Percentiles rank a stretch among this genome's conserved stretches.
These are phyloP conservation scores for Sarcophaga subvicina DNA, from an alignment of 2,888 invertebrate genomes.

Conservation along the genomic window DNA sequence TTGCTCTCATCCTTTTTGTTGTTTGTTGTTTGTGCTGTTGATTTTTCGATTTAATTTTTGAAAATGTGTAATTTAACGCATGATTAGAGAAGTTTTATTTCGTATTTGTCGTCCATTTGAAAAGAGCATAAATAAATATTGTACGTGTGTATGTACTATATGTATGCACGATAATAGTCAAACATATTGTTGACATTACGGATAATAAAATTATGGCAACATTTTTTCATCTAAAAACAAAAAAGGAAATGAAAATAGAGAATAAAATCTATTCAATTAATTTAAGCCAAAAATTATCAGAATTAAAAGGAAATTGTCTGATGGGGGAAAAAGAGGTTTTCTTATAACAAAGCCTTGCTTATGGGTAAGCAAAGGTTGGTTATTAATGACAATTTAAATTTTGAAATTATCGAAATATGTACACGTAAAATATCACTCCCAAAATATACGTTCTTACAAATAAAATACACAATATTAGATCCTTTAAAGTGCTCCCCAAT, in stretches of 20 bases:
- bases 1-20: constrained; percentile 17
- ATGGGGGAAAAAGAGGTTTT: too few species aligned
- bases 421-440: too few species aligned
- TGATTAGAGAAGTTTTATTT: constrained; percentile 61
- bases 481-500: background rate
- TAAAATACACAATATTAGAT: background rate
- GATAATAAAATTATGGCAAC: constrained; percentile 70
- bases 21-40: constrained; percentile 52
- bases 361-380: too few species aligned
- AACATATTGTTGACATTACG: constrained; percentile 68
- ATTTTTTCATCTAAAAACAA: constrained; percentile 54
- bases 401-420: too few species aligned
- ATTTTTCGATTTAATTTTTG: constrained; percentile 66
- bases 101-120: constrained; percentile 29
- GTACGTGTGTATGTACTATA: too few species aligned
- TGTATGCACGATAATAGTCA: constrained; percentile 42
- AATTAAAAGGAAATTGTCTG: background rate
- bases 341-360: background rate
- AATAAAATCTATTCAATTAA: constrained; percentile 35
- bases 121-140: constrained; percentile 60
- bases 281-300: constrained; percentile 30
- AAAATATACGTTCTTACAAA: too few species aligned
- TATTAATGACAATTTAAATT: too few species aligned
- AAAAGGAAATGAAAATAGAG: background rate
- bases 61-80: constrained; percentile 70